phyloP scores from a whole-genome alignment of 2,888 invertebrate species.

The Myathropa florea region DNA sequence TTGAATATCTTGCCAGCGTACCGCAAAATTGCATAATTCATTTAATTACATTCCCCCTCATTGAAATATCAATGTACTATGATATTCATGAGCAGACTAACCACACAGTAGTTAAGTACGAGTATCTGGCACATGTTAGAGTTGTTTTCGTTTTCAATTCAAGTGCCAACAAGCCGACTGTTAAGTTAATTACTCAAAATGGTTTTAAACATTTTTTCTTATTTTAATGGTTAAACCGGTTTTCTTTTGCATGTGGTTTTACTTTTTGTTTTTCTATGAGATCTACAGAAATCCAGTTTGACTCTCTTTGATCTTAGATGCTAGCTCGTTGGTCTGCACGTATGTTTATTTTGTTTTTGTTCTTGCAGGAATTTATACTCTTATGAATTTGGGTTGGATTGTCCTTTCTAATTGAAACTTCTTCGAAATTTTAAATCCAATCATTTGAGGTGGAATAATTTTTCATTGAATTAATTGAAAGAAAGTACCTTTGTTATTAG shows the following conservation, averaged over 20 bases:
- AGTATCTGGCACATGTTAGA: background rate
- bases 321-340: too few relatives aligned
- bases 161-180: background rate
- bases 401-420: background rate
- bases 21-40: background rate
- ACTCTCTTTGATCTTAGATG: background rate
- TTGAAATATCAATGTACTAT: background rate
- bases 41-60: background rate
- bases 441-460: too few relatives aligned
- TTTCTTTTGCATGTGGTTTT: background rate
- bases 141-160: background rate
- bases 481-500: too few relatives aligned
- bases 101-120: background rate
- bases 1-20: background rate
- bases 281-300: background rate
- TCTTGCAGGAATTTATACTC: too few relatives aligned
- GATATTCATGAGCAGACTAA: background rate
- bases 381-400: background rate
- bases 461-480: too few relatives aligned
- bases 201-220: background rate
- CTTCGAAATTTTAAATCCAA: too few relatives aligned
- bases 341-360: too few relatives aligned
- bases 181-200: background rate
- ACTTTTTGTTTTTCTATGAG: background rate
- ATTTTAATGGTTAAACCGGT: background rate